phyloP scores from a whole-genome alignment of 1,140 invertebrate genomes.

The Ceratoteleas bidentatus region DNA sequence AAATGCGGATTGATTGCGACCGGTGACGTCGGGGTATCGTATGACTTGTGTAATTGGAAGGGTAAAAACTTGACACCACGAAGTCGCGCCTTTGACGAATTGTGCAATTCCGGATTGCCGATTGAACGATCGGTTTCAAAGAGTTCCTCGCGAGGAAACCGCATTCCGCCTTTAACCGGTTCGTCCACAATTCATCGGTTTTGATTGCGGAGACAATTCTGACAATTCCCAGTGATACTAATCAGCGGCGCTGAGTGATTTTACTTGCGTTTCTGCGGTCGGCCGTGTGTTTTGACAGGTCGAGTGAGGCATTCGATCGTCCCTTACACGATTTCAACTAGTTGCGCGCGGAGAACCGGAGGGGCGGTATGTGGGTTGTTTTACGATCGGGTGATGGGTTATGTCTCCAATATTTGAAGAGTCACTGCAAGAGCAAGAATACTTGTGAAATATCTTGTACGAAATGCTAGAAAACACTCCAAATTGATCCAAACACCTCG shows the following conservation, averaged over 20 bases:
- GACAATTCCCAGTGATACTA: slow-evolving; percentile 36
- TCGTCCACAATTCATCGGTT: slow-evolving; percentile 62
- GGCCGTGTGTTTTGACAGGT: slow-evolving; percentile 17
- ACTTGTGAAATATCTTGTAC: no score
- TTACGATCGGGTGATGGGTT: no score
- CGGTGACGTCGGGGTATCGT: slow-evolving; percentile 51
- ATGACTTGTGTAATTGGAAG: slow-evolving; percentile 62
- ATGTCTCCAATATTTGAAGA: no score
- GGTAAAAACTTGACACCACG: slow-evolving; percentile 63
- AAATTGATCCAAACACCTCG: no score
- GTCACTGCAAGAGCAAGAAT: no score
- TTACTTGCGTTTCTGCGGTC: slow-evolving; percentile 41
- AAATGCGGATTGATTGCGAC: slow-evolving; percentile 16
- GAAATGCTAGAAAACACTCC: no score
- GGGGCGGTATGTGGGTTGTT: no score
- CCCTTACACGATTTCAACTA: slow-evolving; percentile 15
- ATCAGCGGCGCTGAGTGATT: slow-evolving; percentile 46
- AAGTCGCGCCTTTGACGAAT: slow-evolving; percentile 54
- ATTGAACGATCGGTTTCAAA: slow-evolving; percentile 63
- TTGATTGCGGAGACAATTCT: slow-evolving; percentile 54
- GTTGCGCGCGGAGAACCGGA: neutral
- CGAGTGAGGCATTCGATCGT: slow-evolving; percentile 13
- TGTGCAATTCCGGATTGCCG: slow-evolving; percentile 57
- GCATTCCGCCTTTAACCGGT: slow-evolving; percentile 57
- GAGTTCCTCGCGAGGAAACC: slow-evolving; percentile 58